A percentile compares a stretch with the other conserved stretches of the same genome.
Conservation (phyloP, 2,113 vertebrate genomes). For the Enhydra lutris region DNA sequence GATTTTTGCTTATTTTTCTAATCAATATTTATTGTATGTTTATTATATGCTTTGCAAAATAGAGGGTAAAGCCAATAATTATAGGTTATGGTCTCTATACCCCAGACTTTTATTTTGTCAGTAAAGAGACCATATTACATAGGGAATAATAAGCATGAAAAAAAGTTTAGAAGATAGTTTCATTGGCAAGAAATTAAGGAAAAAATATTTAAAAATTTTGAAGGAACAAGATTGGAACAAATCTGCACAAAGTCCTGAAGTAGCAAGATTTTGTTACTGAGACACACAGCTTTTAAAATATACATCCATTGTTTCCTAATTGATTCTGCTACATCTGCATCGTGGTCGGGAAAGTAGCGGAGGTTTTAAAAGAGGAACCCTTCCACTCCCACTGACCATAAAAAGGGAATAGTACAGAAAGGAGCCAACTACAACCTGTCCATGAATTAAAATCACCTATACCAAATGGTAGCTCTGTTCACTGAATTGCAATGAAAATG, state of each 20-base stretch:
- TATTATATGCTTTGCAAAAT: background rate
- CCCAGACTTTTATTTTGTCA: background rate
- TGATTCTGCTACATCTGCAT: background rate
- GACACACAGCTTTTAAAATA: background rate
- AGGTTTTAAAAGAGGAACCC: background rate
- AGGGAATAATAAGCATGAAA: background rate
- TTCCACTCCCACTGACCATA: background rate
- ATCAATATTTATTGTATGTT: background rate
- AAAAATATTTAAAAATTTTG: conserved; percentile 9
- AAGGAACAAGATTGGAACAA: background rate
- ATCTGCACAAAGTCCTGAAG: background rate
- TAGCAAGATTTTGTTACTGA: background rate
- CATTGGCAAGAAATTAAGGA: background rate
- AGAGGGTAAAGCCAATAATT: background rate
- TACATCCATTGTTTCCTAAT: background rate
- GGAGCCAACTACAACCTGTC: background rate
- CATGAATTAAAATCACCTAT: background rate
- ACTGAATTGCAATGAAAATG: background rate
- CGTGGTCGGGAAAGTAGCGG: background rate
- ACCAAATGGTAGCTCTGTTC: background rate
- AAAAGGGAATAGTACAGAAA: background rate
- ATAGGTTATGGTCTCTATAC: background rate
- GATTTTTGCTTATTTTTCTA: conserved; percentile 19
- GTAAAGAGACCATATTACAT: background rate
- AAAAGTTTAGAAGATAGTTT: background rate